These are phyloP conservation scores for Brachymystax lenok DNA, from an alignment of 2,797 vertebrate genomes.

Conservation along the genomic window DNA sequence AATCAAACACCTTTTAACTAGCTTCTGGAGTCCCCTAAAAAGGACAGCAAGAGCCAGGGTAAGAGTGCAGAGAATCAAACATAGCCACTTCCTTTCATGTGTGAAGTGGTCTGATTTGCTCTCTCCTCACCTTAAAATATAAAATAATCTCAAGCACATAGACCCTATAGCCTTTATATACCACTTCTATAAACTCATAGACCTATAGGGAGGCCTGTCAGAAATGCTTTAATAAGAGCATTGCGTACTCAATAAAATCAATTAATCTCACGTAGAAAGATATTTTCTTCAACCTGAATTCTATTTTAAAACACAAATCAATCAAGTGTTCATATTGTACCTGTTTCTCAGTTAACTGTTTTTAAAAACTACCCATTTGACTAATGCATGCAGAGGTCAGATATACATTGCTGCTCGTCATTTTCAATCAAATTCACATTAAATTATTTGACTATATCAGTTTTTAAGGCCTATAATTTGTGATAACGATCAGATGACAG, in stretches of 20 bases:
- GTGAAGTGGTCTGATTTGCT: conserved; percentile 74
- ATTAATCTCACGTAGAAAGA: not conserved
- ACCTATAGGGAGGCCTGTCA: conserved; percentile 4
- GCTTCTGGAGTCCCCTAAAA: conserved; percentile 78
- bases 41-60: conserved; percentile 75
- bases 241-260: not conserved
- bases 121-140: conserved; percentile 68
- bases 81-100: conserved; percentile 69
- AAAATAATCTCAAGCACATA: conserved; percentile 64
- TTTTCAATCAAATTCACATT: too few species aligned
- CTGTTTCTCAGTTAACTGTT: not conserved
- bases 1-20: conserved; percentile 84
- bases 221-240: not conserved
- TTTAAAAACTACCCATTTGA: not conserved
- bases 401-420: not conserved
- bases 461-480: not conserved
- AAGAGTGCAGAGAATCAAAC: conserved; percentile 66
- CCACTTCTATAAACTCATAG: conserved; percentile 26
- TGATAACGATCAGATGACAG: too few species aligned
- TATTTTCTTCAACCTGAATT: not conserved
- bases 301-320: not conserved
- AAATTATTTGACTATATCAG: not conserved
- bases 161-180: conserved; percentile 51
- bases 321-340: not conserved
- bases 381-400: not conserved